phyloP scores from a whole-genome alignment of 2,888 invertebrate genomes.

The Cryptocheilus praepositus region DNA sequence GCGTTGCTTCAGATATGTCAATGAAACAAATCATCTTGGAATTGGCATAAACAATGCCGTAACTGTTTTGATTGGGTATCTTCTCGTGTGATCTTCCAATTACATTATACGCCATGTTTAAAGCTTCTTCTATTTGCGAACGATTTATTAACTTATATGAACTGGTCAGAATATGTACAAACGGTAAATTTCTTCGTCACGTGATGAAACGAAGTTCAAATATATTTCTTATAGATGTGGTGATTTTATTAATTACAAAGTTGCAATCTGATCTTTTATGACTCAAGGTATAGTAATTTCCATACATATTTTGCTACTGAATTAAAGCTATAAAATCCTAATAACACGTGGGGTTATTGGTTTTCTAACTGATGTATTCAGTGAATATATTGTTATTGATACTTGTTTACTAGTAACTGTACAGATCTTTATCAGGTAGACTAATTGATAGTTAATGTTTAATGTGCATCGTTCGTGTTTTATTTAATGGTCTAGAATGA shows the following conservation, averaged over 20 bases:
- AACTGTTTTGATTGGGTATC: neutral
- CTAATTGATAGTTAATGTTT: slow-evolving; percentile 3
- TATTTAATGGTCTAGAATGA: slow-evolving; percentile 3
- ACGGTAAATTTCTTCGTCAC: too few species aligned
- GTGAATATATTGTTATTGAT: neutral
- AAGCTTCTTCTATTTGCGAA: neutral
- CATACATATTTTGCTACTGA: too few species aligned
- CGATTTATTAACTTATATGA: too few species aligned
- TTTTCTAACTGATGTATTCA: neutral
- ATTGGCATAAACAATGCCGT: neutral
- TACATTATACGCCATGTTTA: neutral
- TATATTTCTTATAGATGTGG: neutral
- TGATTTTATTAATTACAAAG: neutral
- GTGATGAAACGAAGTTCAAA: neutral
- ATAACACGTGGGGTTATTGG: too few species aligned
- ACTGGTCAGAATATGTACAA: too few species aligned
- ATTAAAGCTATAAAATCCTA: too few species aligned
- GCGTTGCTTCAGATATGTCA: slow-evolving; percentile 24
- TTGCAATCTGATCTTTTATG: neutral
- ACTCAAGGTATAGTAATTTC: neutral
- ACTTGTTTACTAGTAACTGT: neutral
- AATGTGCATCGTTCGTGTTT: neutral
- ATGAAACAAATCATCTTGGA: slow-evolving; percentile 2
- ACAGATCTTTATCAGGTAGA: neutral
- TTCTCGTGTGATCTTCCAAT: neutral